Conservation (phyloP, 2,113 vertebrate species). For the Limanda limanda region DNA sequence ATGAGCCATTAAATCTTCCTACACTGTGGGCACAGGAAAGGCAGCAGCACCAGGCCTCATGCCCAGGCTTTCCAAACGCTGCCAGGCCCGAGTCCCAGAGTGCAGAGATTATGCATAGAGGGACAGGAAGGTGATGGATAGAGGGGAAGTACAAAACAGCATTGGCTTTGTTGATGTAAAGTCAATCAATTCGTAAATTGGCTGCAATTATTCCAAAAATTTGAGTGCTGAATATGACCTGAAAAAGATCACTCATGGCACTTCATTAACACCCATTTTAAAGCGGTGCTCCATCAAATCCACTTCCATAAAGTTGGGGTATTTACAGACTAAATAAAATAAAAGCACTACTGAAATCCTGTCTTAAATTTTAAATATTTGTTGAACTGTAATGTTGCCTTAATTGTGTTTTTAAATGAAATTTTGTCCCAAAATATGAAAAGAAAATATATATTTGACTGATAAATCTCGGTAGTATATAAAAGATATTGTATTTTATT, state of each 20-base stretch:
- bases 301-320: no score
- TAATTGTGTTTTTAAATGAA: no score
- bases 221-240: background rate
- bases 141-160: background rate
- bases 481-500: no score
- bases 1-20: constrained; percentile 81
- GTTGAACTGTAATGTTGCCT: no score
- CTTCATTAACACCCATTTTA: background rate
- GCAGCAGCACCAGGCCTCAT: constrained; percentile 43
- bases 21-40: constrained; percentile 56
- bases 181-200: no score
- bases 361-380: no score
- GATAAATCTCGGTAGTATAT: no score
- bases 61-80: constrained; percentile 26
- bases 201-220: background rate
- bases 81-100: constrained; percentile 35
- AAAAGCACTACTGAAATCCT: no score
- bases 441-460: no score
- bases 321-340: no score
- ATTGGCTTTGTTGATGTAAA: background rate
- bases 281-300: background rate
- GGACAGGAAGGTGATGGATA: background rate
- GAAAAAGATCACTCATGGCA: background rate
- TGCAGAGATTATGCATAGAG: background rate
- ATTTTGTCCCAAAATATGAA: no score